Base-by-base conservation (phyloP, 2,113 vertebrate genomes). In the Boulengerochromis microlepis region DNA sequence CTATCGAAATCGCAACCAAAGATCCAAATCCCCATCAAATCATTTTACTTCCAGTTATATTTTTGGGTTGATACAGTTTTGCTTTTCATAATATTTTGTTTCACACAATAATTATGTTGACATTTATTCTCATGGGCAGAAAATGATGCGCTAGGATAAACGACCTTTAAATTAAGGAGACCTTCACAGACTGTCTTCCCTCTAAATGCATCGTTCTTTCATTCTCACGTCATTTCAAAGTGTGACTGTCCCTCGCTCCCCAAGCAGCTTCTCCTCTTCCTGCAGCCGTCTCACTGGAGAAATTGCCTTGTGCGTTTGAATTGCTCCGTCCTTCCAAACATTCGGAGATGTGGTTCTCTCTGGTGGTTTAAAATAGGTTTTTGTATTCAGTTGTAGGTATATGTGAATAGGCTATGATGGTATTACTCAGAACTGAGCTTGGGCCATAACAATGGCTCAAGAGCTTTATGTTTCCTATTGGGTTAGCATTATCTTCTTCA, bases 341-440 rank as follows among this genome's bases (percentile, higher is more conserved):
- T 88, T 82, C 29, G 11, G 86, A 88, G 64, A 71, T 40, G 7
- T 56, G 6, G 29, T 10, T 86, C 78, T 87, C 84, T 85, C 91
- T 78, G 53, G 56, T 66, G 91, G 90, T 66, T 91, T 84, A 81
- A 88, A 95, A 93, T 78, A 81, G 87, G 16, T 84, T 89, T 92
- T 71, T 85, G 84, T 85, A 87, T 88, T 93, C 71, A 50, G 8
- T 86, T 54, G 9, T n/a, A 45, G 80, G 6, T 54, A 80, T 12
- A 82, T 92, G 87, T 87, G 87, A 89, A 87, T 50, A 81, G 57
- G 19, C 84, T 84, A 40, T 66, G 80, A 53, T 12, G 26, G 15
- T 15, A 29, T 31, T 47, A 50, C 22, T 82, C 19, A 71, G n/a
- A 84, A 61, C 83, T 61, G 40, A 66, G 40, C 6, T 24, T 29